Evolutionary conservation across 2,888 invertebrate species (phyloP), one percentile per base, ranked within the genome.

Genomic region (Caenorhabditis sp.): DNA sequence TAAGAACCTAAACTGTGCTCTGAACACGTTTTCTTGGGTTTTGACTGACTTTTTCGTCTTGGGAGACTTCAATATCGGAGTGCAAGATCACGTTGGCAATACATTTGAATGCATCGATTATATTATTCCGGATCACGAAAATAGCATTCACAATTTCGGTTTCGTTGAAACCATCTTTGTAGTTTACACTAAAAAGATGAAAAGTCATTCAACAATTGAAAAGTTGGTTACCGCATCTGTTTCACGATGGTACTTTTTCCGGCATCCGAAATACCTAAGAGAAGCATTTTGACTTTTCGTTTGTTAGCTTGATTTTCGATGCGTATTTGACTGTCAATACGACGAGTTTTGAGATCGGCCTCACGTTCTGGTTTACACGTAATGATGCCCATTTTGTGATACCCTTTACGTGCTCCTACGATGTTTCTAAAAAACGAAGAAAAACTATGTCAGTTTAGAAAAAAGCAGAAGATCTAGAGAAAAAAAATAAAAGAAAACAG

Each of bases 201-300:
- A n/a, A 6, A 0, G 44, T n/a, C 32, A 22, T 32, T 15, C 22
- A 18, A 15, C 1, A 13, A 13, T 53, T 32, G 32, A 32, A 1
- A 22, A 2, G 47, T 20, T 28, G 1, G 6, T 47, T 40, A 82
- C 84, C 84, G 80, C 85, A 85, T 83, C 24, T 85, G 85, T 55
- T 85, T 85, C 4, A 81, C 85, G 35, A 85, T 85, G n/a, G 85
- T 85, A 40, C 82, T 82, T 40, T 85, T 85, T 28, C 85, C 85
- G 11, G 85, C 65, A 37, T 85, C 85, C 0, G 85, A 69, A 1
- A 62, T 47, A 13, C 83, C 83, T 13, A 68, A 55, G 28, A 74
- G 51, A 1, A 80, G 62, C 61, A 72, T 72, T 22, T 83, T 83
- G 20, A 83, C 35, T 18, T 80, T 83, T 8, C 47, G 18, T n/a